Percentiles rank a stretch among this genome's conserved stretches.
Evolutionary conservation across 2,888 invertebrate genomes (phyloP).

Genomic region (Crossocerus cetratus): DNA sequence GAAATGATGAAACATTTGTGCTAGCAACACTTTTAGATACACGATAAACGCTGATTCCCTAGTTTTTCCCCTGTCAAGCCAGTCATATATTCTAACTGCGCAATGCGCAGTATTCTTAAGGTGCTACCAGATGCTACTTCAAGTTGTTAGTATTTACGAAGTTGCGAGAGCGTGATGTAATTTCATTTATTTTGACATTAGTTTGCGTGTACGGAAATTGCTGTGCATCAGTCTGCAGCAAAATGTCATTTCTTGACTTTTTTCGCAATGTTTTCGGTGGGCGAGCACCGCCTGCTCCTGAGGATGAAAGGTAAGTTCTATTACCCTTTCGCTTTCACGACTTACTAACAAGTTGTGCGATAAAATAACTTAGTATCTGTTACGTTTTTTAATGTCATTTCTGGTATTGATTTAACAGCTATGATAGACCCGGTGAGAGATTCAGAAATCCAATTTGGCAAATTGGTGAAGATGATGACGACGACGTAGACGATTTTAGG

Average conservation of each 20-base stretch:
- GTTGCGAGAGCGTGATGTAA: not conserved
- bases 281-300: conserved; percentile 46
- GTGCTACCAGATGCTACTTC: no score
- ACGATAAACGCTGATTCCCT: no score
- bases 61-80: no score
- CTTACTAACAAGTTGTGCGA: not conserved
- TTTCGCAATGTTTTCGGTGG: conserved; percentile 63
- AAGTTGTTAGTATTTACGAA: no score
- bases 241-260: conserved; percentile 66
- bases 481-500: conserved; percentile 71
- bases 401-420: conserved; percentile 48
- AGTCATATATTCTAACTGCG: no score
- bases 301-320: conserved; percentile 55
- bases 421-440: conserved; percentile 56
- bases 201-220: not conserved
- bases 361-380: not conserved
- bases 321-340: not conserved
- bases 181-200: not conserved
- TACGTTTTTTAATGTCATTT: not conserved
- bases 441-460: conserved; percentile 74
- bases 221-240: not conserved
- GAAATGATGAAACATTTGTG: no score
- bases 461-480: conserved; percentile 66
- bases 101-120: no score
- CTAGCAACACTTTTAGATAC: no score